Percentiles rank a stretch among this genome's conserved stretches.
These are phyloP conservation scores for Dreissena rostriformis DNA, from an alignment of 1,140 invertebrate genomes.

Conservation along the genomic window DNA sequence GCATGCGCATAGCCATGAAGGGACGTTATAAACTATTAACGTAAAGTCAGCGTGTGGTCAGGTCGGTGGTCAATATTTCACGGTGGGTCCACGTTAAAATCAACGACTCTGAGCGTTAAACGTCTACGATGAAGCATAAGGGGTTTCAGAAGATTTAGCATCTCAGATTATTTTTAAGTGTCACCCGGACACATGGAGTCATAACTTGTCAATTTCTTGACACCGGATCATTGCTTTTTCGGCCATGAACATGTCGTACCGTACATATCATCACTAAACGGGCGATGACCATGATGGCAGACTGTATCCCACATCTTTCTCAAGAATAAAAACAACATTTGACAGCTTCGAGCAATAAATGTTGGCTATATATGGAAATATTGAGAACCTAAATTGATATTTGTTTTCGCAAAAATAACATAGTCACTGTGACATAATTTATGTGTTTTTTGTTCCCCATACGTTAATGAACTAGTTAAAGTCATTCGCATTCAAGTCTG, in stretches of 20 bases:
- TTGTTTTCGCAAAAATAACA: too few species aligned
- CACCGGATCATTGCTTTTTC: conserved; percentile 34
- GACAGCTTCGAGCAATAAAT: background rate
- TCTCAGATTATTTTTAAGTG: conserved; percentile 45
- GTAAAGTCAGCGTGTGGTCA: background rate
- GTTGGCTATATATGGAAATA: background rate
- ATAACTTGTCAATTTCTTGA: conserved; percentile 48
- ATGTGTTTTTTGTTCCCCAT: too few species aligned
- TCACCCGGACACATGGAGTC: conserved; percentile 33
- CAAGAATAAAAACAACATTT: background rate
- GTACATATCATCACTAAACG: background rate
- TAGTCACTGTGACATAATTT: too few species aligned
- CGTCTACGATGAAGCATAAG: conserved; percentile 37
- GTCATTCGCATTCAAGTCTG: too few species aligned
- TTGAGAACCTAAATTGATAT: too few species aligned
- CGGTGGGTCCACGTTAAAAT: background rate
- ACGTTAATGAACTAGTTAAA: too few species aligned
- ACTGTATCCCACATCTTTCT: conserved; percentile 4
- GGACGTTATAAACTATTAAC: too few species aligned
- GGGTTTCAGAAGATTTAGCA: conserved; percentile 43
- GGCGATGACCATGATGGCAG: conserved; percentile 20
- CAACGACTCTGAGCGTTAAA: conserved; percentile 5
- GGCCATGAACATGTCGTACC: conserved; percentile 39
- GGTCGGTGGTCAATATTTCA: conserved; percentile 25
- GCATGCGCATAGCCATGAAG: too few species aligned